Evolutionary conservation across 2,797 vertebrate genomes (phyloP), one percentile per base, ranked within the genome.

Genomic region (Lepus townsendii): DNA sequence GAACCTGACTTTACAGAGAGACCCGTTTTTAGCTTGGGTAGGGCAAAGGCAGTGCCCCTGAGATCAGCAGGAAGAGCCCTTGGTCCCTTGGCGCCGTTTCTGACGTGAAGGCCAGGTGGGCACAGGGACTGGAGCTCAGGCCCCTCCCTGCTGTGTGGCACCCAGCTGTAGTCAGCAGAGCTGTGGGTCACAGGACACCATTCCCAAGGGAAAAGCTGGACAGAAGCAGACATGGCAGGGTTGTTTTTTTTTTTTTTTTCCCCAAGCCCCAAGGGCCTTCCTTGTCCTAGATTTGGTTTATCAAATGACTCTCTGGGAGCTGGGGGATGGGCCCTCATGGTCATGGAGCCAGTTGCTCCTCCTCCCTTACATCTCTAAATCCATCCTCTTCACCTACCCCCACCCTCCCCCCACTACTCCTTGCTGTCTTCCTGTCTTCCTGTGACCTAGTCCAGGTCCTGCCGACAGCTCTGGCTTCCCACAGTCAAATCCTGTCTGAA

Each of bases 221-320:
- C 82, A 91, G 63, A 50, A 83, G 77, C 52, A 5, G 30, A 76
- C 11, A 4, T 14, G 26, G 82, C 42, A 68, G 10, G 78, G 50
- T n/a, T 65, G 90, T 52, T 32, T 83, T 35, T 3, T 35, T 35
- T 35, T 35, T 35, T 35, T 69, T 88, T 32, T 26, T 83, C 50
- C 2, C 14, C 85, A 75, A 20, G 10, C 72, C 47, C 60, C 82
- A 38, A 26, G 47, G 60, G 60, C 77, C 27, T 90, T 90, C 35
- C n/a, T 88, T 96, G 77, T 65, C 30, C 72, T 26, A 73, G 47
- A 88, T 88, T 69, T 66, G 26, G 65, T 91, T 82, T 35, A 79
- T 71, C 38, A 78, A 69, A 47, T 66, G 22, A 84, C 27, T 27
- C 50, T 24, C 12, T 24, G 60, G 63, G 57, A 78, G 27, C 65